Percentiles rank a stretch among this genome's conserved stretches.
Conservation (phyloP, 2,888 invertebrate genomes). For the Acrobasis consociella region DNA sequence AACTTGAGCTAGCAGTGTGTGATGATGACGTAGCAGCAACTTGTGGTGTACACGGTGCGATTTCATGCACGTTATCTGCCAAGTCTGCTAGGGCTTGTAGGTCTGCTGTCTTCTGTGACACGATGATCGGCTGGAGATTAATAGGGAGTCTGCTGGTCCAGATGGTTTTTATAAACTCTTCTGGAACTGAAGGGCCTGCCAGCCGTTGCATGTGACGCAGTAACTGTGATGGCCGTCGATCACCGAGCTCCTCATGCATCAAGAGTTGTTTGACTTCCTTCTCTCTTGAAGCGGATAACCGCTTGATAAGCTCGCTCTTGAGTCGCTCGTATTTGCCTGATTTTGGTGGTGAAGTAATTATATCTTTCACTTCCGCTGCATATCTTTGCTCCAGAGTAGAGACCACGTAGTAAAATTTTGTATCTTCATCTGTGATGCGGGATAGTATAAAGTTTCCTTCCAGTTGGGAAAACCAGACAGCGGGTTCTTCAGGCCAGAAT, state of each 20-base stretch:
- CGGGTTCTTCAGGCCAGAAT: too few relatives aligned
- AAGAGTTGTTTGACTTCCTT: conserved; percentile 31
- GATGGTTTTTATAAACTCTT: conserved; percentile 30
- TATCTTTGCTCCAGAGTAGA: not conserved
- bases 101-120: conserved; percentile 23
- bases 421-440: conserved; percentile 15
- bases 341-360: conserved; percentile 22
- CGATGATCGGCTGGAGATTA: conserved; percentile 29
- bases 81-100: conserved; percentile 30
- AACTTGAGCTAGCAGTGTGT: not conserved
- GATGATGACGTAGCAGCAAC: conserved; percentile 17
- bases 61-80: conserved; percentile 31
- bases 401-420: conserved; percentile 23
- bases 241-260: not conserved
- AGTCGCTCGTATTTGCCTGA: conserved; percentile 27
- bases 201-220: too few relatives aligned
- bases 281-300: conserved; percentile 29
- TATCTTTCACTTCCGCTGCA: conserved; percentile 13
- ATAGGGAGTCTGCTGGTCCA: conserved; percentile 30
- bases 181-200: conserved; percentile 30
- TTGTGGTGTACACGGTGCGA: conserved; percentile 23
- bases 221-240: too few relatives aligned
- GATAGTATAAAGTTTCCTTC: conserved; percentile 19
- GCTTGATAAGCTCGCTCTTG: conserved; percentile 32
- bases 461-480: too few relatives aligned